Base-by-base conservation (phyloP, 2,888 invertebrate genomes). In the Phaonia tiefii region DNA sequence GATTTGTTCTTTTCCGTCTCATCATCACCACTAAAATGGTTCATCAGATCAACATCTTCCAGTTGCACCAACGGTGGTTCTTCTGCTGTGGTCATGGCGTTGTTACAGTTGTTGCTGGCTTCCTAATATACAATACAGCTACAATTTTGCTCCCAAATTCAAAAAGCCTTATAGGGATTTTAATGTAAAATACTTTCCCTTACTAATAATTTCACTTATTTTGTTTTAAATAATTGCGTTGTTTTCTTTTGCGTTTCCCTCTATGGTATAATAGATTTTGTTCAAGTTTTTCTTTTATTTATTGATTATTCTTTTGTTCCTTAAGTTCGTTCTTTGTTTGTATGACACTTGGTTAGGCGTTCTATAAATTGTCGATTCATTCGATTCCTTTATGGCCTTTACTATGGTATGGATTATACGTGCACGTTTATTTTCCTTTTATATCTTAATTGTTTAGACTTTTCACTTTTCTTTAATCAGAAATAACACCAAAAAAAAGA, bases 1-100 rank as follows among this genome's bases (percentile, higher is more conserved):
- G 82, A 42, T 42, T 76, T 74, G 15, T 42, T 42, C 71, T 82
- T 74, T 13, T 70, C 46, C 51, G 81, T 25, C 22, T 51, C 51
- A 73, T 86, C 86, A 74, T 88, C 86, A 80, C 89, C 88, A 39
- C 86, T 85, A 79, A 86, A 87, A 78, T 87, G 87, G 65, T 87
- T 87, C 81, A 89, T 89, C 65, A 89, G 85, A 85, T 90, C 90
- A 82, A 88, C 87, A 85, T 93, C 93, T 91, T 93, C 93, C 91
- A 93, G 92, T 91, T 93, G 93, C 90, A 93, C 92, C 91, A 93
- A 91, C 87, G 93, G 92, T 89, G 93, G 93, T 91, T 93, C 93
- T 91, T 92, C 92, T 91, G 92, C 92, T 92, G 92, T 92, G 92
- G 92, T 93, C 63, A 78, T 76, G 15, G 15, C 10, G 44, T 13